phyloP scores from a whole-genome alignment of 2,797 vertebrate species.

The Pipistrellus kuhlii region DNA sequence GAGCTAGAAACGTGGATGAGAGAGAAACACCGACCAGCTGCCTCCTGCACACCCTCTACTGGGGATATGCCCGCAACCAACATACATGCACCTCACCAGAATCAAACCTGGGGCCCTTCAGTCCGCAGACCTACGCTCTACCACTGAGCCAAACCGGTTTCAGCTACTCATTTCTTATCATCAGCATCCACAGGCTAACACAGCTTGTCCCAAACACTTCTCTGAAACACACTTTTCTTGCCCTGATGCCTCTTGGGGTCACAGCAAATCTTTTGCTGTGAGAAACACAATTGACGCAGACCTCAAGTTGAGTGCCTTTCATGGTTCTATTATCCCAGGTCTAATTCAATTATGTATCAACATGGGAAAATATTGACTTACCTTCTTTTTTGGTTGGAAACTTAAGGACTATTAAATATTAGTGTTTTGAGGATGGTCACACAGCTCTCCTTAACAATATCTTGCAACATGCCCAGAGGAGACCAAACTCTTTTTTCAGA shows the following conservation, averaged over 20 bases:
- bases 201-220: background rate
- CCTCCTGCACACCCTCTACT: too few relatives aligned
- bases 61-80: too few relatives aligned
- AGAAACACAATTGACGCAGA: constrained; percentile 11
- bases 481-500: background rate
- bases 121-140: too few relatives aligned
- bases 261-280: background rate
- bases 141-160: too few relatives aligned
- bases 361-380: constrained; percentile 67
- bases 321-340: constrained; percentile 45
- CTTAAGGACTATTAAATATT: constrained; percentile 48
- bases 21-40: too few relatives aligned
- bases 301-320: background rate
- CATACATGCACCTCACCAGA: too few relatives aligned
- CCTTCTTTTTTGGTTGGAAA: constrained; percentile 49
- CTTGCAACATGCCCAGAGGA: background rate
- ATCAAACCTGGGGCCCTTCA: too few relatives aligned
- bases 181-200: background rate
- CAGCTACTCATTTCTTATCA: background rate
- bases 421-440: constrained; percentile 55
- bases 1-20: too few relatives aligned
- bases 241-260: background rate
- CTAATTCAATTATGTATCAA: constrained; percentile 69
- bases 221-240: constrained; percentile 6
- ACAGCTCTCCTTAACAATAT: background rate